Evolutionary conservation across 2,888 invertebrate species (phyloP).

Genomic region (Erpobdella octoculata): DNA sequence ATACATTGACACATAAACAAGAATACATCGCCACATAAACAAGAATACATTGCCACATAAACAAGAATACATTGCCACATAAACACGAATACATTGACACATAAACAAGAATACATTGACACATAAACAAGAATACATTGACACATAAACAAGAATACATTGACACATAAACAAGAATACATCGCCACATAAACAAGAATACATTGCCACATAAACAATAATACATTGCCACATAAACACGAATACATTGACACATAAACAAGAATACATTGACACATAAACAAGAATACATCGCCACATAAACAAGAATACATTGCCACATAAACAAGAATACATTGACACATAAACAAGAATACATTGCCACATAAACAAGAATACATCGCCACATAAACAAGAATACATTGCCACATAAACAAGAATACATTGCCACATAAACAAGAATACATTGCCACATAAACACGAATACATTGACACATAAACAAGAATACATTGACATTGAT

Average conservation of each 20-base stretch:
- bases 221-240: background rate
- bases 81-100: background rate
- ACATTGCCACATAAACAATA: no score
- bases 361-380: no score
- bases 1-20: background rate
- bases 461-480: no score
- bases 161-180: background rate
- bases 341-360: background rate
- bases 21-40: background rate
- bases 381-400: no score
- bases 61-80: background rate
- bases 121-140: background rate
- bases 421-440: no score
- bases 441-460: no score
- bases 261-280: background rate
- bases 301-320: background rate
- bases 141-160: background rate
- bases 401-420: no score
- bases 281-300: background rate
- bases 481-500: no score
- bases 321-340: background rate
- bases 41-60: background rate
- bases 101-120: background rate
- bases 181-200: background rate
- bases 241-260: no score